Conservation (phyloP, 2,797 vertebrate species). For the Pristis pectinata region DNA sequence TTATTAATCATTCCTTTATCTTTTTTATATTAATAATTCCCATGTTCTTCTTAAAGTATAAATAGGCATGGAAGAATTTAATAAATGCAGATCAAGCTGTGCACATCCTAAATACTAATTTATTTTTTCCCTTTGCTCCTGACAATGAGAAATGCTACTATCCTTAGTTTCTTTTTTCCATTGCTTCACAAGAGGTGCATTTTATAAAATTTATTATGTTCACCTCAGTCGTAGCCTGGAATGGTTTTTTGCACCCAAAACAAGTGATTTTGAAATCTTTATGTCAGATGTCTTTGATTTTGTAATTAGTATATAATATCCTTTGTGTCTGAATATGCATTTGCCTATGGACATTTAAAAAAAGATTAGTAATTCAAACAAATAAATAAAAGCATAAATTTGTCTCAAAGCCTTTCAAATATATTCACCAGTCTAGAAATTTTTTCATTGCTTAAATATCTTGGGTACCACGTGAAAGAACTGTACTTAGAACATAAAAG, state of each 20-base stretch:
- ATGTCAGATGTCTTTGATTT: not conserved
- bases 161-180: not conserved
- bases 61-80: not conserved
- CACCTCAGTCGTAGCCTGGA: not conserved
- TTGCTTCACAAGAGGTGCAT: not conserved
- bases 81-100: not conserved
- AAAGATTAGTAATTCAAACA: not conserved
- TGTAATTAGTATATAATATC: not conserved
- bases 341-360: not conserved
- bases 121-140: not conserved
- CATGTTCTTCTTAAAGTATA: not conserved
- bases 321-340: not conserved
- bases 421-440: not conserved
- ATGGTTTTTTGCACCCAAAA: too few species aligned
- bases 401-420: not conserved
- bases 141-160: not conserved
- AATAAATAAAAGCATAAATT: not conserved
- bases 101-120: not conserved
- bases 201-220: not conserved
- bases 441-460: too few species aligned
- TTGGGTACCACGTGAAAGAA: too few species aligned
- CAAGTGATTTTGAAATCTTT: not conserved
- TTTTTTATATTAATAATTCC: not conserved
- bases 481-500: too few species aligned
- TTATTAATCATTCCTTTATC: not conserved